Evolutionary conservation across 2,797 vertebrate genomes (phyloP).

Genomic region (Coreius guichenoti): DNA sequence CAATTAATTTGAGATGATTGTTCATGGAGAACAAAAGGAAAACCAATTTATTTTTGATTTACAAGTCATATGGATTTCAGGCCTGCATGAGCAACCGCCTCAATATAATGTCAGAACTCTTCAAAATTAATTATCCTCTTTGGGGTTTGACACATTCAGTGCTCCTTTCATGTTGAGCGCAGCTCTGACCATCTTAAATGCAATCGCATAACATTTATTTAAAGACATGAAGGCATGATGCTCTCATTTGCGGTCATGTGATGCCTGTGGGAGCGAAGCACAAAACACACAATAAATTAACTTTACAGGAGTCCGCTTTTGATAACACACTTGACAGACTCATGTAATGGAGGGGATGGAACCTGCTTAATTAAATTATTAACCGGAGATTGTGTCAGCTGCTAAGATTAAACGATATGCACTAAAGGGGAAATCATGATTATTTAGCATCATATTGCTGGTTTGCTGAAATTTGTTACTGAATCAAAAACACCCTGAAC

Average conservation of each 20-base stretch:
- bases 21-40: constrained; percentile 71
- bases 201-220: constrained; percentile 36
- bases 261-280: not conserved
- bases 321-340: not conserved
- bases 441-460: not conserved
- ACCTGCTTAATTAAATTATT: not conserved
- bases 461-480: not conserved
- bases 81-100: constrained; percentile 70
- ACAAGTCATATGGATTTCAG: constrained; percentile 75
- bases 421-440: not conserved
- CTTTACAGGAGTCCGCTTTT: not conserved
- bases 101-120: constrained; percentile 59
- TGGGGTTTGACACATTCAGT: constrained; percentile 66
- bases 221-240: not conserved
- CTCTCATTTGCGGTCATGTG: not conserved
- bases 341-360: not conserved
- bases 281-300: not conserved
- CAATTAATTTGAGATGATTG: constrained; percentile 75
- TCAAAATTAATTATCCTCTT: constrained; percentile 75
- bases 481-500: not conserved
- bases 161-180: constrained; percentile 65
- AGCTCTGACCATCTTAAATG: constrained; percentile 60
- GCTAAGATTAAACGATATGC: not conserved
- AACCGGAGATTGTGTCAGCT: not conserved
- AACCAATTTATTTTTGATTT: constrained; percentile 77